Percentiles rank a stretch among this genome's conserved stretches.
Conservation (phyloP, 1,140 invertebrate species). For the Drosophila punjabiensis region DNA sequence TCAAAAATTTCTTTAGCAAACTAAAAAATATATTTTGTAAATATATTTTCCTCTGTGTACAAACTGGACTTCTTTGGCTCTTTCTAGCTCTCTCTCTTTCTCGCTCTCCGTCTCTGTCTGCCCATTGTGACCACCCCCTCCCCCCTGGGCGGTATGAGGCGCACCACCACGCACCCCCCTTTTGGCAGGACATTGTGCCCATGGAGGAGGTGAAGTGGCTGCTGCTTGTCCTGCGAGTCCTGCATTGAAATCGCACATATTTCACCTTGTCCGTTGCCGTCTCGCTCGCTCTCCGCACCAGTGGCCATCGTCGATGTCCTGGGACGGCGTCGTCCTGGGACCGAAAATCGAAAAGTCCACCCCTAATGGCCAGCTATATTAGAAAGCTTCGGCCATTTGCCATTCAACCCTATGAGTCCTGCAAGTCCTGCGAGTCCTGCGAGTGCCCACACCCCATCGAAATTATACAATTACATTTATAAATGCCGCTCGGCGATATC, state of each 20-base stretch:
- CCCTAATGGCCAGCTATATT: slow-evolving; percentile 64
- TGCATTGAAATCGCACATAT: slow-evolving; percentile 49
- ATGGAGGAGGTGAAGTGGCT: slow-evolving; percentile 30
- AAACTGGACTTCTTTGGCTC: slow-evolving; percentile 23
- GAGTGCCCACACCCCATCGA: slow-evolving; percentile 22
- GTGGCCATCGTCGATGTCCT: slow-evolving; percentile 16
- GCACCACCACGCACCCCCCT: slow-evolving; percentile 16
- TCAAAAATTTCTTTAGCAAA: no score
- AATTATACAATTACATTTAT: slow-evolving; percentile 75
- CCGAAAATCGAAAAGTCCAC: slow-evolving; percentile 66
- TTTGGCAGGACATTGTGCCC: slow-evolving; percentile 14
- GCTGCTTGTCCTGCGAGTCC: slow-evolving; percentile 28
- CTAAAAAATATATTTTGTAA: no score
- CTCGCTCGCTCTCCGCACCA: slow-evolving; percentile 10
- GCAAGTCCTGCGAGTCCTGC: slow-evolving; percentile 6
- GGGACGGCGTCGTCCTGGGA: slow-evolving; percentile 29
- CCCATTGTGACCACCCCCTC: slow-evolving; percentile 8
- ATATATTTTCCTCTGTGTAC: background rate
- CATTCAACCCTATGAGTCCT: slow-evolving; percentile 66
- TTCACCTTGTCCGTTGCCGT: slow-evolving; percentile 32
- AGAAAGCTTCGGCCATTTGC: slow-evolving; percentile 60
- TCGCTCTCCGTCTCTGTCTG: background rate
- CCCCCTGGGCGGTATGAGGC: background rate
- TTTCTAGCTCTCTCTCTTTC: slow-evolving; percentile 18
- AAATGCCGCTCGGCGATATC: slow-evolving; percentile 66